Base-by-base conservation (phyloP, 2,888 invertebrate genomes). In the Apamea epomidion region DNA sequence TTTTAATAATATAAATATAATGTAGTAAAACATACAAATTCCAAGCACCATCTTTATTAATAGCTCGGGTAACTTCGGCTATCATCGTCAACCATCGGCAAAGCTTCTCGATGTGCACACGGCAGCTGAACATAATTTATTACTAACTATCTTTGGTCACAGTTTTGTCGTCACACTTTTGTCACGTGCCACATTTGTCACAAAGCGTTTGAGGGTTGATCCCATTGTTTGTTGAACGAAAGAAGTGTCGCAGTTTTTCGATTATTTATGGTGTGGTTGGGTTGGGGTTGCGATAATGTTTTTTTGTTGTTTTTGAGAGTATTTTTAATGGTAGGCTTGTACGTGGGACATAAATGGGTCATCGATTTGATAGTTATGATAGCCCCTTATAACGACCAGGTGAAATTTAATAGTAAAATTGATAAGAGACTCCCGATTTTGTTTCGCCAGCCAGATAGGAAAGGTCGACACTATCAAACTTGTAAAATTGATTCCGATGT, bases 111-210 rank as follows among this genome's bases (percentile, higher is more conserved):
- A 74, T 77, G 78, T 82, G 78, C 78, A 68, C 72, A 73, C 76
- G 75, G 69, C 37, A 88, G 69, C 75, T 78, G 69, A 79, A 80
- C 73, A 76, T 85, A 87, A 86, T 86, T 84, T 87, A 87, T 83
- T 37, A 60, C 65, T 42, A 75, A 74, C 85, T 81, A 87, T 85
- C 83, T 87, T 85, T 83, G 68, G 87, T 72, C 81, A 87, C 78
- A 82, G 81, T 79, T 77, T 70, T 81, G 84, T 84, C 83, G 87
- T 72, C 88, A 87, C 87, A 81, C 87, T 84, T 83, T 64, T 29
- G 89, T 74, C 89, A 82, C 89, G 89, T 89, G 89, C 67, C 88
- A 80, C 29, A 71, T 78, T 81, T 80, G 79, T 76, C 75, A 80
- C 48, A 81, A 68, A 42, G 81, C 71, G 6, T 83, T 88, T 78